phyloP scores from a whole-genome alignment of 1,140 invertebrate genomes.

The Hylyphantes graminicola region DNA sequence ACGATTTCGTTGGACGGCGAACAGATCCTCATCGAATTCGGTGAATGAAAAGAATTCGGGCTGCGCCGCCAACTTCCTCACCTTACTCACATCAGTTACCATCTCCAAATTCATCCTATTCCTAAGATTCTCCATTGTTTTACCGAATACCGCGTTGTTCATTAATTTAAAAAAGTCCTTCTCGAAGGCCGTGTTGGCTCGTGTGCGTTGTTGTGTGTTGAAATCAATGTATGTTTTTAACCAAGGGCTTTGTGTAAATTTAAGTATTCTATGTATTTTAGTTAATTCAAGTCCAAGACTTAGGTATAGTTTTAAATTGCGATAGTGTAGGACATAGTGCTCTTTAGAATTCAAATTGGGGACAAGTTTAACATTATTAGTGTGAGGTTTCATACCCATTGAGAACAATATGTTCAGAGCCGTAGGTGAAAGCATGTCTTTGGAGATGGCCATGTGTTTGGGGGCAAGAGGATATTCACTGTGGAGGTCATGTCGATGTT shows the following conservation, averaged over 20 bases:
- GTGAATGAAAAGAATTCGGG: background rate
- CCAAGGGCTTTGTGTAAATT: conserved; percentile 45
- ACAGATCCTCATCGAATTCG: conserved; percentile 14
- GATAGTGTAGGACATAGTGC: conserved; percentile 68
- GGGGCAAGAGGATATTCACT: conserved; percentile 68
- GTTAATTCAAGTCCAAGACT: conserved; percentile 65
- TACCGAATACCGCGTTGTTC: no score
- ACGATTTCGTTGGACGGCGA: background rate
- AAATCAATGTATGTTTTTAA: conserved; percentile 61
- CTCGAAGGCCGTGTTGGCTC: conserved; percentile 30
- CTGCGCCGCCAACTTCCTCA: background rate
- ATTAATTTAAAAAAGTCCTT: conserved; percentile 61
- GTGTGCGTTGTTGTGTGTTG: conserved; percentile 66
- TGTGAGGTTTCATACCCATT: conserved; percentile 8
- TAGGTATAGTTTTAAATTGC: conserved; percentile 70
- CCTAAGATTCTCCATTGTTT: conserved; percentile 29
- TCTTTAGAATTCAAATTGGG: no score
- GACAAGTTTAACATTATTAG: background rate
- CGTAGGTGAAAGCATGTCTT: conserved; percentile 42
- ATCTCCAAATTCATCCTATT: conserved; percentile 22
- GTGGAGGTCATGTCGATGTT: conserved; percentile 64
- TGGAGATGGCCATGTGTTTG: conserved; percentile 60
- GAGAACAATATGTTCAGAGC: no score
- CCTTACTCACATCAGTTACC: no score
- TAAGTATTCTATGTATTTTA: conserved; percentile 62